A percentile compares a stretch with the other conserved stretches of the same genome.
phyloP scores from a whole-genome alignment of 2,797 vertebrate genomes.

The Paedocypris micromegethes region DNA sequence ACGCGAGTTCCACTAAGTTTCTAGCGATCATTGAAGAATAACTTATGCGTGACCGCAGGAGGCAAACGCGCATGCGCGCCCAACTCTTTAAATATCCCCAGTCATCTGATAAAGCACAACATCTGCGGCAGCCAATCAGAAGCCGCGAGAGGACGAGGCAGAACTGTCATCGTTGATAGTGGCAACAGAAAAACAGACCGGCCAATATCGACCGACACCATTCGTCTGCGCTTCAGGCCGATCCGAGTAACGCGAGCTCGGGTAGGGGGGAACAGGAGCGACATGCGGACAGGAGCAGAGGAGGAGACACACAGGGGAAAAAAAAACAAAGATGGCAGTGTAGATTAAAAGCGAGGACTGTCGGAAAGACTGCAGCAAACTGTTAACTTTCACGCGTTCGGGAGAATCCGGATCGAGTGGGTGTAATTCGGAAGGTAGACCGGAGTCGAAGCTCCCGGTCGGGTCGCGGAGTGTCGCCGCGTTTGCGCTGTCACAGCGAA shows the following conservation, averaged over 20 bases:
- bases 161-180: conserved; percentile 43
- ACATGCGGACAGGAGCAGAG: conserved; percentile 58
- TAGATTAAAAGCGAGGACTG: conserved; percentile 66
- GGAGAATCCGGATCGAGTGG: conserved; percentile 51
- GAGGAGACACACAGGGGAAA: conserved; percentile 50
- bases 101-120: conserved; percentile 75
- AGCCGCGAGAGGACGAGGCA: conserved; percentile 42
- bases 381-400: conserved; percentile 50
- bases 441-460: conserved; percentile 50
- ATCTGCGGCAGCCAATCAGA: conserved; percentile 63
- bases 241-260: conserved; percentile 47
- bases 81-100: conserved; percentile 73
- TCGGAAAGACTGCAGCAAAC: conserved; percentile 55
- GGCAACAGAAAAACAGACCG: conserved; percentile 47
- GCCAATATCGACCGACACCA: conserved; percentile 42
- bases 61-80: conserved; percentile 63
- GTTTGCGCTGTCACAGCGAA: conserved; percentile 64
- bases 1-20: no score
- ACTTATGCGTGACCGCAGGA: conserved; percentile 58
- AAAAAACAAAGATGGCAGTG: conserved; percentile 82
- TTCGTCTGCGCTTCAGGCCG: conserved; percentile 41
- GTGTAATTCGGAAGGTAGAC: conserved; percentile 56
- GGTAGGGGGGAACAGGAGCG: conserved; percentile 53
- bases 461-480: conserved; percentile 53
- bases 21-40: no score